Base-by-base conservation (phyloP, 2,888 invertebrate genomes). In the Brachypalpus laphriformis region DNA sequence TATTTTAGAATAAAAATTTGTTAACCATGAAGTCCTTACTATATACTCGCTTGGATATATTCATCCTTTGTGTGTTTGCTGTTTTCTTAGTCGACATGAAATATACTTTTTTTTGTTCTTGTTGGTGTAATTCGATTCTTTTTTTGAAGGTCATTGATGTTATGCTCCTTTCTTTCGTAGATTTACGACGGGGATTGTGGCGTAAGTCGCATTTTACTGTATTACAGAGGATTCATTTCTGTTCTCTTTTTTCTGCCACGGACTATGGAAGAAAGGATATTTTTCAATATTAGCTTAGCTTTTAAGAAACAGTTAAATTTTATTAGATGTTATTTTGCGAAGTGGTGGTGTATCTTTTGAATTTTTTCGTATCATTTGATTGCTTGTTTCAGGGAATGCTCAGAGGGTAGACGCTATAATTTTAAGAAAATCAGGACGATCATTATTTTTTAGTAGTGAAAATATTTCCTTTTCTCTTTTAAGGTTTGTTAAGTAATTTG, bases 231-330 rank as follows among this genome's bases (percentile, higher is more conserved):
- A 49, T 22, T 40, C 34, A 9, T 14, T 31, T 28, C 16, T 18
- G 16, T 7, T 34, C 9, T 34, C 9, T 6, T 34, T 6, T 9
- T 34, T 9, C 34, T 34, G 25, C 2, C 1, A 16, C 22, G 18
- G 16, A 25, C 18, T 14, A 4, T 1, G 20, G 34, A 18, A n/a
- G 28, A 18, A 51, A 40, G 49, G 57, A 49, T 5, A 66, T 61
- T 72, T 72, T 42, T 72, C 61, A 72, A 72, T 61, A 61, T 72
- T 61, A 61, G 61, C 40, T 40, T 20, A 51, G 42, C 49, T 61
- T 42, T 51, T 61, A 61, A 40, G 61, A n/a, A 47, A 47, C 47
- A 20, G 47, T 47, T 47, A 47, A 47, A 47, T 47, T 47, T 47
- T 47, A 47, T 47, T 47, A 18, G 20, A 47, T 18, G 18, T 47